These are phyloP conservation scores for Maccullochella peelii DNA, from an alignment of 2,113 vertebrate species.

Conservation along the genomic window DNA sequence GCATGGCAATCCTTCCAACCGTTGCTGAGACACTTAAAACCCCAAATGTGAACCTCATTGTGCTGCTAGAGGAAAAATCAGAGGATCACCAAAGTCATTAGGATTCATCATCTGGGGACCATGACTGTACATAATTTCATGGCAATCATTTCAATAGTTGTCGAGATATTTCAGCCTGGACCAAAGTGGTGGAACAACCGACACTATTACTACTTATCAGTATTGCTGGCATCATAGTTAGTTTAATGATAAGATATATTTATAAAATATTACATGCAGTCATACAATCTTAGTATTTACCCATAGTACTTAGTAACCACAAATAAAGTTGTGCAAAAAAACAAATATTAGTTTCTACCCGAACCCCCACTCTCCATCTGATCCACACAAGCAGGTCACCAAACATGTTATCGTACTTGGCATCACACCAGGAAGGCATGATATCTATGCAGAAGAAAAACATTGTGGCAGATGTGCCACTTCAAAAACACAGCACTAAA, in stretches of 20 bases:
- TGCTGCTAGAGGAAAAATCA: background rate
- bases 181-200: background rate
- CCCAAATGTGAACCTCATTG: background rate
- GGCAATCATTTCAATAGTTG: background rate
- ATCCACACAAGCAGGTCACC: conserved; percentile 10
- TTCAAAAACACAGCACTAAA: conserved; percentile 34
- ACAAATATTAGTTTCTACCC: background rate
- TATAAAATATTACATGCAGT: background rate
- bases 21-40: too few species aligned
- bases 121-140: background rate
- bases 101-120: background rate
- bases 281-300: background rate
- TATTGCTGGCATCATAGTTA: background rate
- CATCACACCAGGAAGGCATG: conserved; percentile 22
- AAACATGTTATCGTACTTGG: conserved; percentile 35
- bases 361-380: background rate
- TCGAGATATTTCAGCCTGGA: background rate
- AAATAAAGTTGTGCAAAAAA: background rate
- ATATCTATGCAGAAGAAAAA: conserved; percentile 13
- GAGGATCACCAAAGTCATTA: too few species aligned
- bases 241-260: background rate
- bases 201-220: background rate
- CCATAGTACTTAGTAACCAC: background rate
- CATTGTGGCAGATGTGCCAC: conserved; percentile 40
- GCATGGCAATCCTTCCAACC: too few species aligned